Conservation (phyloP, 2,797 vertebrate species). For the Esox lucius region DNA sequence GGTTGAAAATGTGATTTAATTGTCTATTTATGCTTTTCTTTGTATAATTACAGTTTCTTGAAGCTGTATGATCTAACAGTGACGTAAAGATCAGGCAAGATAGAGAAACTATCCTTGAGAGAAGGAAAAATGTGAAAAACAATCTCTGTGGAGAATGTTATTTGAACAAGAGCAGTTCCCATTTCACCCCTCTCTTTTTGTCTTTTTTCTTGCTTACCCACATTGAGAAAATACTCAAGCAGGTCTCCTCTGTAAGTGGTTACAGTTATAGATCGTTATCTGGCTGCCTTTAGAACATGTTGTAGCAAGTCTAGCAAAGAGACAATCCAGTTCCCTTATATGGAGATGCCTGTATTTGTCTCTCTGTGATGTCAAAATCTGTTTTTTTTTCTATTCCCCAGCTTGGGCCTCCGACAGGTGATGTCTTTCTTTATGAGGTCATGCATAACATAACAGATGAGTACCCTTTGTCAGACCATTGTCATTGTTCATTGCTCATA, state of each 20-base stretch:
- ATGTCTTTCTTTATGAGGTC: background rate
- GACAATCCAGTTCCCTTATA: background rate
- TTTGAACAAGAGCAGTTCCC: slow-evolving; percentile 58
- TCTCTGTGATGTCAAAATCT: background rate
- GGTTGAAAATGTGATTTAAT: background rate
- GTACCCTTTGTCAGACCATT: background rate
- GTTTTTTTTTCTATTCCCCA: background rate
- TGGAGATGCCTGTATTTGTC: background rate
- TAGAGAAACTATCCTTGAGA: slow-evolving; percentile 34
- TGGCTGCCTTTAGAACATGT: background rate
- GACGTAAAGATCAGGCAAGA: background rate
- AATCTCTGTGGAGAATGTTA: slow-evolving; percentile 57
- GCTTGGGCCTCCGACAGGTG: background rate
- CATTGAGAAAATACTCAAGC: background rate
- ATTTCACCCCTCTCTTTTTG: background rate
- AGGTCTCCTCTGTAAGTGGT: background rate
- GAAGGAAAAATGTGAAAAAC: slow-evolving; percentile 21
- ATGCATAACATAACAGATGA: background rate
- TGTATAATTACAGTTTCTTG: background rate
- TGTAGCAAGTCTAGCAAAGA: background rate
- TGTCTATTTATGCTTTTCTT: background rate
- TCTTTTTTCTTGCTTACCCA: background rate
- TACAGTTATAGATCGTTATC: background rate
- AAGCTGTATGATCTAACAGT: background rate
- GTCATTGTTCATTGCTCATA: background rate